These are phyloP conservation scores for Musca vetustissima DNA, from an alignment of 1,140 invertebrate species.

Conservation along the genomic window DNA sequence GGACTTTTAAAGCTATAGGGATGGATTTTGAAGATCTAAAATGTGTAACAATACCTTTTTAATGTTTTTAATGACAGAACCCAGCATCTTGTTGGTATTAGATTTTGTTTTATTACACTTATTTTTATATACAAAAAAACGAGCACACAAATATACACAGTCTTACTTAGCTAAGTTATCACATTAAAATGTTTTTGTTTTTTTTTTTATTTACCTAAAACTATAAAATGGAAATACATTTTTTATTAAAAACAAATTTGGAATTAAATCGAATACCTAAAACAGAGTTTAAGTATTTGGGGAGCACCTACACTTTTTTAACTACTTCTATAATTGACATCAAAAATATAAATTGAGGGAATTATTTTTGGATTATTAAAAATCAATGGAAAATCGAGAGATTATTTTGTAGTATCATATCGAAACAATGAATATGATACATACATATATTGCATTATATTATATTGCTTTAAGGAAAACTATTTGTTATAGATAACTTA, in stretches of 20 bases:
- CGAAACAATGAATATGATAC: too few relatives aligned
- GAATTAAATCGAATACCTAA: too few relatives aligned
- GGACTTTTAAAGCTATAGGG: background rate
- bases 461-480: background rate
- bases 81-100: background rate
- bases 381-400: too few relatives aligned
- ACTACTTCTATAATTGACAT: too few relatives aligned
- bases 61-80: too few relatives aligned
- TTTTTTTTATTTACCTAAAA: background rate
- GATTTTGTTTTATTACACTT: background rate
- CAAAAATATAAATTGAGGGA: too few relatives aligned
- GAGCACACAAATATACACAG: slow-evolving; percentile 17
- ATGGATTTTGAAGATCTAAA: background rate
- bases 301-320: background rate
- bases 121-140: slow-evolving; percentile 15
- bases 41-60: too few relatives aligned
- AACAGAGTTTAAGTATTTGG: background rate
- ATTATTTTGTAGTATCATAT: background rate
- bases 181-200: slow-evolving; percentile 13
- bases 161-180: slow-evolving; percentile 19
- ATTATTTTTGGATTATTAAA: too few relatives aligned
- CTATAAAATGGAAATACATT: too few relatives aligned
- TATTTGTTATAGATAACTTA: background rate
- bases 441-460: too few relatives aligned
- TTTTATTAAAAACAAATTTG: too few relatives aligned